Evolutionary conservation across 92 coral and sea anemone genomes (phyloP), one percentile per base, ranked within the genome.

Genomic region (Metridium senile): DNA sequence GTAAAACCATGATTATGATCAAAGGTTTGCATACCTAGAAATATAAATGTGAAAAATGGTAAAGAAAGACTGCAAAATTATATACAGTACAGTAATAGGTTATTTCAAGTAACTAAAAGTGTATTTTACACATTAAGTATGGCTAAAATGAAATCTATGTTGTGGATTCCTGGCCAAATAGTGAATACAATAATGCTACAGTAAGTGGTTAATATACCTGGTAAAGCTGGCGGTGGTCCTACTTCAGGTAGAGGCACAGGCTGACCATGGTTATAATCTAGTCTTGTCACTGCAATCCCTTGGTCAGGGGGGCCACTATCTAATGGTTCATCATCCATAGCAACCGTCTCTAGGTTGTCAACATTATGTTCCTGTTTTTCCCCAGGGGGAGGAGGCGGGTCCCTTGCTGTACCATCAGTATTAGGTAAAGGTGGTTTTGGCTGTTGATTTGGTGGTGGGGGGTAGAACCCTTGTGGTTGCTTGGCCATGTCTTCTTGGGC

Each of bases 301-400:
- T 68, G 68, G n/a, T 62, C 67, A 1, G 71, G 56, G 7, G 67
- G 65, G 19, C 34, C 59, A 21, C 71, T 71, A 39, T 83, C 89
- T 20, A 53, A 68, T 31, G 87, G 85, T 29, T 76, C 98, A 47
- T 91, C 98, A 27, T 94, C 98, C 98, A 94, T 94, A 1, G 97
- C 94, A 30, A 93, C 95, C 9, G 89, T 85, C 71, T 94, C 98
- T 32, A 86, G 64, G 58, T 92, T 94, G 74, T 89, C 94, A 46
- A 58, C 71, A 17, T 74, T 81, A 62, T 70, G 76, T 64, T 89
- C 87, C 25, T 89, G 90, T 45, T 80, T 85, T 33, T 74, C 89
- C 59, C 72, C 94, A 32, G 94, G 91, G 46, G 94, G 98, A 18
- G 87, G 81, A 22, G 93, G 93, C 64, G 98, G 95, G 28, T 73